These are phyloP conservation scores for Tonatia bakeri DNA, from an alignment of 2,113 vertebrate genomes.

Conservation along the genomic window DNA sequence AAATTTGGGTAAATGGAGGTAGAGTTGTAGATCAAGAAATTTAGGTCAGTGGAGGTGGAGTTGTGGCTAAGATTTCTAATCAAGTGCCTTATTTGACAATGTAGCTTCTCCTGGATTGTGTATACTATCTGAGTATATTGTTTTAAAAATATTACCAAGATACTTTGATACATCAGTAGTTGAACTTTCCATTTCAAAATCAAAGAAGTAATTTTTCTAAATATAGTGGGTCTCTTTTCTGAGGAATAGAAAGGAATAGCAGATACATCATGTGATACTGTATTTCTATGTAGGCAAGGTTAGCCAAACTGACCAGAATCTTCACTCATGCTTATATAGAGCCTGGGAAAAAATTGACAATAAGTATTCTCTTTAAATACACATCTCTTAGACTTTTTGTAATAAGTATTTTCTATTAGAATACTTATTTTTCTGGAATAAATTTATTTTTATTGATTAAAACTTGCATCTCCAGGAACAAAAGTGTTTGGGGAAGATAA, in stretches of 20 bases:
- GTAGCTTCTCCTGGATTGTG: background rate
- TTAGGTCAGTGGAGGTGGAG: background rate
- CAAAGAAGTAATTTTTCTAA: background rate
- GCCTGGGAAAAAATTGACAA: background rate
- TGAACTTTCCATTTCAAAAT: conserved; percentile 37
- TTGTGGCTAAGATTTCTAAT: background rate
- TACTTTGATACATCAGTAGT: conserved; percentile 18
- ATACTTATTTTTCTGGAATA: conserved; percentile 2
- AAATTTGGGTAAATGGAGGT: background rate
- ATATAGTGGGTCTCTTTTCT: background rate
- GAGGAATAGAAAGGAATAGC: background rate
- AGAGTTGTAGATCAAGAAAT: background rate
- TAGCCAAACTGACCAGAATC: background rate
- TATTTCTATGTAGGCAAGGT: background rate
- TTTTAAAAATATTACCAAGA: conserved; percentile 11
- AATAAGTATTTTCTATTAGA: conserved; percentile 25
- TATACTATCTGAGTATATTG: background rate
- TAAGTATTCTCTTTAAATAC: conserved; percentile 11
- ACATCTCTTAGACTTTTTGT: background rate
- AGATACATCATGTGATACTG: background rate
- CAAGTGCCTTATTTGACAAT: background rate
- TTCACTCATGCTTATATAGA: background rate
- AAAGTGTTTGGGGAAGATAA: conserved; percentile 15
- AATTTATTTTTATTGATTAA: conserved; percentile 22
- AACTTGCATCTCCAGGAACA: conserved; percentile 8